phyloP scores from a whole-genome alignment of 2,888 invertebrate genomes.

The Caradrina clavipalpis region DNA sequence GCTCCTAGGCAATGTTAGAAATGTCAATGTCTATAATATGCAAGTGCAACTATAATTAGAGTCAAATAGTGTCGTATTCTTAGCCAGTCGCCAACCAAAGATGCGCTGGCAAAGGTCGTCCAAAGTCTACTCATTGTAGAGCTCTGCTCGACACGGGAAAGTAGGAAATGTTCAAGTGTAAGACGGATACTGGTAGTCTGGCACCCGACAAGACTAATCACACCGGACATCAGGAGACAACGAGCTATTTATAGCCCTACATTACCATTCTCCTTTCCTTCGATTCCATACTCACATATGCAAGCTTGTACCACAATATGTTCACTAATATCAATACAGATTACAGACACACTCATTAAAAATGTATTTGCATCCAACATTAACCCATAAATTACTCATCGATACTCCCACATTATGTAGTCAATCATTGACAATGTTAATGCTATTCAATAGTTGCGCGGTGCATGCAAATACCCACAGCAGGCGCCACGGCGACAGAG shows the following conservation, averaged over 20 bases:
- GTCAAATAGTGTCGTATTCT: constrained; percentile 42
- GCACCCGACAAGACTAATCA: constrained; percentile 37
- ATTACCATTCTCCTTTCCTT: constrained; percentile 50
- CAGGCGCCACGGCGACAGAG: constrained; percentile 68
- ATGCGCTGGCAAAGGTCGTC: constrained; percentile 38
- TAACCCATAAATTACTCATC: constrained; percentile 60
- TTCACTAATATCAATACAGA: constrained; percentile 50
- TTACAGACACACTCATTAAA: constrained; percentile 53
- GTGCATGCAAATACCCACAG: constrained; percentile 69
- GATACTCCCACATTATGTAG: constrained; percentile 62
- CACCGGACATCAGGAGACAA: constrained; percentile 49
- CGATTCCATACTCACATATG: constrained; percentile 39
- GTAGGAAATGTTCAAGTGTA: constrained; percentile 6
- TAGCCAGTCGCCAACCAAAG: constrained; percentile 38
- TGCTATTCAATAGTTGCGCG: constrained; percentile 61
- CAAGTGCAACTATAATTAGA: constrained; percentile 46
- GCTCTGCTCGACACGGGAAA: constrained; percentile 4
- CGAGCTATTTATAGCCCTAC: constrained; percentile 37
- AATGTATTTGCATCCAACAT: constrained; percentile 48
- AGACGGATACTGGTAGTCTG: constrained; percentile 31
- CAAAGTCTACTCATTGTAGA: constrained; percentile 27
- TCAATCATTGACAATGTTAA: constrained; percentile 65
- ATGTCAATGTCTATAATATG: constrained; percentile 27
- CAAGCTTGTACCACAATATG: constrained; percentile 40
- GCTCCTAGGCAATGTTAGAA: constrained; percentile 1